Conservation (phyloP, 2,113 vertebrate genomes). For the Paramisgurnus dabryanus region DNA sequence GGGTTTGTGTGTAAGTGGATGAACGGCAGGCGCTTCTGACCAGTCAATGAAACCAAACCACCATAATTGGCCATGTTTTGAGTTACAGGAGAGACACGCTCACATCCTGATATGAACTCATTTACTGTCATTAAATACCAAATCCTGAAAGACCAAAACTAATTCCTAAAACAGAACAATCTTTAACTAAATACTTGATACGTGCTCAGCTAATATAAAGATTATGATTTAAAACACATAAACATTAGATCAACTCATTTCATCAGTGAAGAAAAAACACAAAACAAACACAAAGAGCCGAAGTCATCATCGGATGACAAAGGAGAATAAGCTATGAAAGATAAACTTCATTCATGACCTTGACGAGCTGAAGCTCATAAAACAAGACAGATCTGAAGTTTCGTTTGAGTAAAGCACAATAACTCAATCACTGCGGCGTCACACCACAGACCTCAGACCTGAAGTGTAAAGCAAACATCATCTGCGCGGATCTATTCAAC, state of each 20-base stretch:
- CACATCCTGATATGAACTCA: too few relatives aligned
- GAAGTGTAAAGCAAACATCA: conserved; percentile 45
- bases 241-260: too few relatives aligned
- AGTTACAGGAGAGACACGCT: background rate
- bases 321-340: background rate
- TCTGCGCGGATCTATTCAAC: conserved; percentile 45
- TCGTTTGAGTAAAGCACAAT: background rate
- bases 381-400: conserved; percentile 25
- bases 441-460: conserved; percentile 10
- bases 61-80: conserved; percentile 52
- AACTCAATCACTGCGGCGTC: conserved; percentile 11
- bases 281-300: background rate
- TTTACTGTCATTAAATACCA: too few relatives aligned
- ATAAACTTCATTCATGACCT: conserved; percentile 1
- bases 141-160: too few relatives aligned
- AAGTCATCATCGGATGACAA: background rate
- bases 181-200: too few relatives aligned
- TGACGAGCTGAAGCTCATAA: conserved; percentile 24
- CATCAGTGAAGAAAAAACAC: too few relatives aligned
- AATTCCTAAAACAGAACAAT: too few relatives aligned
- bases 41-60: conserved; percentile 33
- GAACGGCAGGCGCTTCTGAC: conserved; percentile 25
- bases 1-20: background rate
- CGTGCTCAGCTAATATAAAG: too few relatives aligned
- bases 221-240: too few relatives aligned